Conservation (phyloP, 2,113 vertebrate genomes). For the Gallinago jamesoni region DNA sequence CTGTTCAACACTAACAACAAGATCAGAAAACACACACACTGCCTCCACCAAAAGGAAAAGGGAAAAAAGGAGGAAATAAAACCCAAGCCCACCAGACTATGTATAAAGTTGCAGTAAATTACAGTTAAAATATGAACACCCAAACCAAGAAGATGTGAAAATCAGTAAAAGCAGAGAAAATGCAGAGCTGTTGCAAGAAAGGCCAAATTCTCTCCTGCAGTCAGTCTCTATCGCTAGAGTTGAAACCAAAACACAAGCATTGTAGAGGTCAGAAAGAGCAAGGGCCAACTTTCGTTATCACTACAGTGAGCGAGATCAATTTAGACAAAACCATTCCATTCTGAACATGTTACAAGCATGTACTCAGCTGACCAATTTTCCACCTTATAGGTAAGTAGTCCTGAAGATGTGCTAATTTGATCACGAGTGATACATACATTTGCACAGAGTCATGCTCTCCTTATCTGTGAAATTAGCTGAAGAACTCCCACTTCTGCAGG, state of each 20-base stretch:
- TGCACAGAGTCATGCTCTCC: background rate
- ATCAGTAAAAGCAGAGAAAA: background rate
- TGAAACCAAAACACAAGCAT: background rate
- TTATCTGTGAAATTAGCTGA: background rate
- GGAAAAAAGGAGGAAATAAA: background rate
- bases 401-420: background rate
- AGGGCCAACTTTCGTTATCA: background rate
- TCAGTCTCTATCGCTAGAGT: background rate
- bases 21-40: background rate
- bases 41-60: background rate
- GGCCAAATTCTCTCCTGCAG: background rate
- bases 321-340: background rate
- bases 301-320: background rate
- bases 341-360: background rate
- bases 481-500: background rate
- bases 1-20: background rate
- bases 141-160: background rate
- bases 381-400: background rate
- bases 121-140: background rate
- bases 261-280: background rate
- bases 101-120: background rate
- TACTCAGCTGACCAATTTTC: background rate
- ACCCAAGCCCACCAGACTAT: accelerated
- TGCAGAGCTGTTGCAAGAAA: background rate
- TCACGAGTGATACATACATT: background rate